These are phyloP conservation scores for Boloria selene DNA, from an alignment of 2,888 invertebrate species.

Conservation along the genomic window DNA sequence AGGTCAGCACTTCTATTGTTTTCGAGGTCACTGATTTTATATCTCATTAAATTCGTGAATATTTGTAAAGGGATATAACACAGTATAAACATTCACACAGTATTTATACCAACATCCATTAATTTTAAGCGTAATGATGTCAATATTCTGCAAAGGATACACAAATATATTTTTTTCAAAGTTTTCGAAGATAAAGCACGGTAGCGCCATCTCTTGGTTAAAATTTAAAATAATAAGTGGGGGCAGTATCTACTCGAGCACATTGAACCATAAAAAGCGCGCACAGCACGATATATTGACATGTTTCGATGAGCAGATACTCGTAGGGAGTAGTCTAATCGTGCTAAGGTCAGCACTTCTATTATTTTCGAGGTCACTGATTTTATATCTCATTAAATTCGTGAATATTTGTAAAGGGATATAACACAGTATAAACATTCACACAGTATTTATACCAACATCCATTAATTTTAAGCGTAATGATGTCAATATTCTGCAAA, in stretches of 20 bases:
- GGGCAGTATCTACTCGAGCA: constrained; percentile 49
- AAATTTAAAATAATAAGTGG: constrained; percentile 43
- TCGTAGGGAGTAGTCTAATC: constrained; percentile 13
- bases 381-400: neutral
- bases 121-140: too few species aligned
- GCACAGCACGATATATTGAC: constrained; percentile 57
- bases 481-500: too few species aligned
- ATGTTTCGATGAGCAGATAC: constrained; percentile 24
- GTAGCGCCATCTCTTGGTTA: too few species aligned
- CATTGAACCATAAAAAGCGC: constrained; percentile 44
- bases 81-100: neutral
- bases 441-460: neutral
- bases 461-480: too few species aligned
- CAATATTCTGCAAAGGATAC: too few species aligned
- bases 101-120: neutral
- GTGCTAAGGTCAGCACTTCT: neutral
- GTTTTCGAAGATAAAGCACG: too few species aligned
- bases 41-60: neutral
- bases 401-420: neutral
- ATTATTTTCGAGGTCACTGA: neutral
- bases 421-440: neutral
- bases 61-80: neutral
- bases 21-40: neutral
- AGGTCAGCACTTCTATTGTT: neutral
- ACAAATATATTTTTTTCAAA: too few species aligned